Percentiles rank a stretch among this genome's conserved stretches.
These are phyloP conservation scores for Andrena marginata DNA, from an alignment of 2,888 invertebrate species.

Conservation along the genomic window DNA sequence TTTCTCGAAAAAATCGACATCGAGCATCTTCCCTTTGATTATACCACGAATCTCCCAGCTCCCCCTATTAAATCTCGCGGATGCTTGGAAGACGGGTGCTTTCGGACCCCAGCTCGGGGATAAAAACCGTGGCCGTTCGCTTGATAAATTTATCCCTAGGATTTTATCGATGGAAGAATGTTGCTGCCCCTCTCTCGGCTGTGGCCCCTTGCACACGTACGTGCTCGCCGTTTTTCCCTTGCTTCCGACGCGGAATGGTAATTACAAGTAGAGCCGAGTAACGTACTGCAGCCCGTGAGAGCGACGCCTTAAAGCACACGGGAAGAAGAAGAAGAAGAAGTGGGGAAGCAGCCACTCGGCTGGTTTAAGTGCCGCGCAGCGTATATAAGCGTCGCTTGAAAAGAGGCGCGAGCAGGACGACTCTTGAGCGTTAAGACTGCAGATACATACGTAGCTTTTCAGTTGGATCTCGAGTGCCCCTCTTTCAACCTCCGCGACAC, in stretches of 20 bases:
- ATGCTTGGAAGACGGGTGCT: not conserved
- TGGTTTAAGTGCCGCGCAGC: slow-evolving; percentile 52
- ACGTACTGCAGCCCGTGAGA: slow-evolving; percentile 64
- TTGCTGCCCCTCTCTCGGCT: slow-evolving; percentile 23
- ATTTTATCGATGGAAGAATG: slow-evolving; percentile 24
- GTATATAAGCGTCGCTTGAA: slow-evolving; percentile 43
- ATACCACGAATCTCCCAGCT: not conserved
- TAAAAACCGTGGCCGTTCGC: not conserved
- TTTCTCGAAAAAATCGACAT: not conserved
- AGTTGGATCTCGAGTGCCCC: slow-evolving; percentile 54
- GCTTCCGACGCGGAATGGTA: slow-evolving; percentile 59
- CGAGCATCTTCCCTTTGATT: not conserved
- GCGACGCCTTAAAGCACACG: slow-evolving; percentile 60
- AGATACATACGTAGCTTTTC: slow-evolving; percentile 48
- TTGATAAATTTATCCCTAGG: slow-evolving; percentile 39
- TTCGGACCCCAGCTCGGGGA: not conserved
- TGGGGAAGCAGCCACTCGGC: slow-evolving; percentile 37
- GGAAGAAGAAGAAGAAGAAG: slow-evolving; percentile 26
- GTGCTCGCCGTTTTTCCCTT: slow-evolving; percentile 61
- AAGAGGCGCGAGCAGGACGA: slow-evolving; percentile 56
- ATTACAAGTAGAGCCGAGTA: slow-evolving; percentile 67
- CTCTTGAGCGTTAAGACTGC: slow-evolving; percentile 46
- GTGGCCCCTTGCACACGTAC: slow-evolving; percentile 8
- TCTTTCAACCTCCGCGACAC: slow-evolving; percentile 36
- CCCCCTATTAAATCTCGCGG: slow-evolving; percentile 1